These are phyloP conservation scores for Pristionchus mayeri DNA, from an alignment of 2,888 invertebrate species.

Conservation along the genomic window DNA sequence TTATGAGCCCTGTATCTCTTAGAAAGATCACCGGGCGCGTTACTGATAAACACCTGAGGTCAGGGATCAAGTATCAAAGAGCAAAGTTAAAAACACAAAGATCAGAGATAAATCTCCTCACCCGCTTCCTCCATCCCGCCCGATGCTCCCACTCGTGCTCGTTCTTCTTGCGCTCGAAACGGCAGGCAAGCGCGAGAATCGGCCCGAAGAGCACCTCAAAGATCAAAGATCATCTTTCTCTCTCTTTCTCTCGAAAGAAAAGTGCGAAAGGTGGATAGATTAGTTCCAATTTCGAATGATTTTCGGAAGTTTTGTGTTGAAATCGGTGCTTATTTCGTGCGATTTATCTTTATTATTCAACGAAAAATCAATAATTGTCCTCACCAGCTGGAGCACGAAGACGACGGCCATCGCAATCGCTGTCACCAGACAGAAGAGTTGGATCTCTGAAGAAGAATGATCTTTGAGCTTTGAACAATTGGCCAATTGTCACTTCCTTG, in stretches of 20 bases:
- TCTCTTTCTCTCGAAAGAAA: no score
- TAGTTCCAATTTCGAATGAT: no score
- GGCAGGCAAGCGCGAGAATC: slow-evolving; percentile 68
- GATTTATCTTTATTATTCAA: background rate
- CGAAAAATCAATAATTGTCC: background rate
- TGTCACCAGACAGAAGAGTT: slow-evolving; percentile 74
- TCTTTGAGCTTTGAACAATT: slow-evolving; percentile 1
- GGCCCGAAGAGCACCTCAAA: slow-evolving; percentile 70
- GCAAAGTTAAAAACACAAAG: no score
- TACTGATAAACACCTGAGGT: no score
- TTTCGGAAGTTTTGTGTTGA: slow-evolving; percentile 55
- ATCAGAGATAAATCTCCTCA: no score
- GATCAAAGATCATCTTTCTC: background rate
- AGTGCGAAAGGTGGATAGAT: no score
- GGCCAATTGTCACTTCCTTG: background rate
- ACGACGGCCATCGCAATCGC: slow-evolving; percentile 73
- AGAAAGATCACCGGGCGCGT: no score
- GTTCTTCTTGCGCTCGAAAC: slow-evolving; percentile 58
- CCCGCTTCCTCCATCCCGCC: slow-evolving; percentile 49
- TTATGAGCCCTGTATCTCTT: no score
- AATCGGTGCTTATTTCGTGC: background rate
- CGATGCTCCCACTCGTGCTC: slow-evolving; percentile 36
- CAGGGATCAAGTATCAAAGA: no score
- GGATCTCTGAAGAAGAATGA: slow-evolving; percentile 66
- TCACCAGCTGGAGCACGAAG: slow-evolving; percentile 63